Evolutionary conservation across 1,140 invertebrate species (phyloP), one percentile per base, ranked within the genome.

Genomic region (Dreissena polymorpha): DNA sequence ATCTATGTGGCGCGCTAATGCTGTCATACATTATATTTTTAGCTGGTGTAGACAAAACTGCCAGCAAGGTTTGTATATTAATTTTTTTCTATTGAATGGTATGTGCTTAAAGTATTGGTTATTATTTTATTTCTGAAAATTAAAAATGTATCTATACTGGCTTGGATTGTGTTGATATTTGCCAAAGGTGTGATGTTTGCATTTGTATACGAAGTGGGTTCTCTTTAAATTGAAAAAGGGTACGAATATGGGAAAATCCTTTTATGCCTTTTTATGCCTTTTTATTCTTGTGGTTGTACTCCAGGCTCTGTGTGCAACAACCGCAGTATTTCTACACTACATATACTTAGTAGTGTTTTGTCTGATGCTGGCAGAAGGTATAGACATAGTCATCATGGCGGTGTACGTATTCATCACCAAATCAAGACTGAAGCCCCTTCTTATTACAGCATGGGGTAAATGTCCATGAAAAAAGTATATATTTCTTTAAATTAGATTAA

Each of bases 301-400:
- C 39, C 39, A 39, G 39, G 39, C 39, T 69, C 60, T 64, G 5
- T 89, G 88, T 71, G 78, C 76, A 53, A 79, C 73, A 16, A 71
- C 88, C 16, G 84, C 88, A 63, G 86, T 70, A 7, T 39, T 88
- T 16, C 81, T 89, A 1, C 88, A 89, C 63, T 89, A 86, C 70
- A 74, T 89, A 51, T 89, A 85, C 64, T 53, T 88, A 70, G 80
- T 83, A 23, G 86, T 87, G 27, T 89, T 89, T 76, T 86, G 75
- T 80, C 55, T 88, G 18, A 89, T 89, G 88, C 70, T 89, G 75
- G 79, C 72, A 21, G 85, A 88, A 68, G 87, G 86, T 7, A 68
- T 89, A 7, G 73, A 88, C 27, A 79, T 89, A 16, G 80, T 83
- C 23, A 67, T 86, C 25, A 77, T 72, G 12, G 82, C 88, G n/a